phyloP scores from a whole-genome alignment of 2,113 vertebrate genomes.

The Vulpes vulpes region DNA sequence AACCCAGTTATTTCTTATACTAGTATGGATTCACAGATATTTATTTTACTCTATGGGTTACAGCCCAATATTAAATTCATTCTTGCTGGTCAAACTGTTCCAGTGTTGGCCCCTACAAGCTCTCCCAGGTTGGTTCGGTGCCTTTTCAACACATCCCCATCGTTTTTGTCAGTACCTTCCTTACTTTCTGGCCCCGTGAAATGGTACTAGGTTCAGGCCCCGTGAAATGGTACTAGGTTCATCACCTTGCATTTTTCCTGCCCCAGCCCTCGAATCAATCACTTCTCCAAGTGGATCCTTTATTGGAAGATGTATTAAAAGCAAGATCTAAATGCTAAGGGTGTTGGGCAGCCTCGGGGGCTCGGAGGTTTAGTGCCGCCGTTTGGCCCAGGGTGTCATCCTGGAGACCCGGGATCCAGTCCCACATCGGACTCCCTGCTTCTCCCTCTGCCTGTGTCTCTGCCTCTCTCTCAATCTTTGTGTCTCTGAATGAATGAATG shows the following conservation, averaged over 20 bases:
- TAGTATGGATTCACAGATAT: neutral
- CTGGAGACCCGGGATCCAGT: too few species aligned
- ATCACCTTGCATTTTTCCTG: neutral
- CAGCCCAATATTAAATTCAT: neutral
- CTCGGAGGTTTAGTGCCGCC: too few species aligned
- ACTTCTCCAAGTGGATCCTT: neutral
- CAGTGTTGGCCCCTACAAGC: fast-evolving
- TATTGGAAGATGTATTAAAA: neutral
- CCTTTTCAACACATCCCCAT: neutral
- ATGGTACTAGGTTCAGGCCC: neutral
- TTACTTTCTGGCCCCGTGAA: neutral
- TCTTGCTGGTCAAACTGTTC: neutral
- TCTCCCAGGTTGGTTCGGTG: neutral
- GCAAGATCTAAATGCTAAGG: neutral
- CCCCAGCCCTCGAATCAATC: neutral
- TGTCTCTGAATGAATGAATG: too few species aligned
- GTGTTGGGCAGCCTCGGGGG: too few species aligned
- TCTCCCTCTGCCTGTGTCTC: too few species aligned
- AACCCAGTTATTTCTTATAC: neutral
- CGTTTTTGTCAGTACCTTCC: neutral
- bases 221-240: neutral
- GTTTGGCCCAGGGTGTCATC: too few species aligned
- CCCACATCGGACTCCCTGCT: too few species aligned
- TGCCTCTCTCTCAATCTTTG: too few species aligned
- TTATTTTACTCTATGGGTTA: neutral